Conservation (phyloP, 1,140 invertebrate genomes). For the Calephelis nemesis region DNA sequence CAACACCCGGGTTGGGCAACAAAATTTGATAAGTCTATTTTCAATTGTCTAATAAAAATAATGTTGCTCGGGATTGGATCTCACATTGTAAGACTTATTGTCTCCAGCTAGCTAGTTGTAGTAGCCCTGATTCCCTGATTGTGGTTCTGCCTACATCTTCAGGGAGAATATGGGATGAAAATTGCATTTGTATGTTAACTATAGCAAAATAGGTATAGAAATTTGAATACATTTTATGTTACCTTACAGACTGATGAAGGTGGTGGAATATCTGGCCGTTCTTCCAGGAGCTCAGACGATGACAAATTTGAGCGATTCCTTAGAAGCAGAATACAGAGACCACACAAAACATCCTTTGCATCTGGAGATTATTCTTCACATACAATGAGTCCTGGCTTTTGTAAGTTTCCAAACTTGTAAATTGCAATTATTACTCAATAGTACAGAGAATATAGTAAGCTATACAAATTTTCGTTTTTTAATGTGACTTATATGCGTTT, state of each 20-base stretch:
- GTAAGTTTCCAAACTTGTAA: conserved; percentile 45
- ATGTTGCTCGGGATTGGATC: too few species aligned
- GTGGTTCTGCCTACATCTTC: too few species aligned
- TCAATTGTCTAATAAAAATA: too few species aligned
- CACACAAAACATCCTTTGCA: conserved; percentile 56
- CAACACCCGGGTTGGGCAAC: too few species aligned
- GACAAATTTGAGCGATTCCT: conserved; percentile 75
- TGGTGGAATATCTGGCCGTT: conserved; percentile 61
- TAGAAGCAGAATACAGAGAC: conserved; percentile 68
- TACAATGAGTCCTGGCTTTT: conserved; percentile 71
- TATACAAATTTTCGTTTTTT: too few species aligned
- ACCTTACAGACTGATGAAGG: conserved; percentile 84
- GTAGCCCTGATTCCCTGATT: too few species aligned
- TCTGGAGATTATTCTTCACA: conserved; percentile 68
- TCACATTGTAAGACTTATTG: too few species aligned
- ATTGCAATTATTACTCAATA: background rate
- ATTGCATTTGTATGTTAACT: background rate
- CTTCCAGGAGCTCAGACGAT: conserved; percentile 68
- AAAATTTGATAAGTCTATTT: too few species aligned
- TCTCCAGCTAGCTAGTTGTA: too few species aligned
- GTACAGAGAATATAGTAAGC: too few species aligned
- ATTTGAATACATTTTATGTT: conserved; percentile 1
- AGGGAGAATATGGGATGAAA: background rate
- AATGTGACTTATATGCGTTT: too few species aligned
- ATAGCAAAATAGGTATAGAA: background rate